A percentile compares a stretch with the other conserved stretches of the same genome.
Evolutionary conservation across 1,140 invertebrate species (phyloP).

Genomic region (Platyura marginata): DNA sequence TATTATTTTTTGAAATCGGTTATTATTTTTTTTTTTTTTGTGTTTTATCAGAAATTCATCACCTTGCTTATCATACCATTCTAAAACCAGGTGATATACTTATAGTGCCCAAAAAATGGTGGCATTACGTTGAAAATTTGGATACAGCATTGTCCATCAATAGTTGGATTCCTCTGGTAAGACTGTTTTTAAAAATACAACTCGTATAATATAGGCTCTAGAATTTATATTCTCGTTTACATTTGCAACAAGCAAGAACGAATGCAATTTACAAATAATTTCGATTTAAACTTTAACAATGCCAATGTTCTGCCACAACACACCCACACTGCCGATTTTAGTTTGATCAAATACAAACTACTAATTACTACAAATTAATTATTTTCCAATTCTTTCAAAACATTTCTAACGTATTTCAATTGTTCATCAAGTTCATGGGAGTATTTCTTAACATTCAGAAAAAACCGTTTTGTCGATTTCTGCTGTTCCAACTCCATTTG

Average conservation of each 20-base stretch:
- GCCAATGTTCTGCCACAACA: too few species aligned
- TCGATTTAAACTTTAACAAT: background rate
- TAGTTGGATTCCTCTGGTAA: constrained; percentile 64
- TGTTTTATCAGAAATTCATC: constrained; percentile 4
- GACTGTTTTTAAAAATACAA: too few species aligned
- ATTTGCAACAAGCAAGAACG: background rate
- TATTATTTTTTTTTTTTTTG: constrained; percentile 3
- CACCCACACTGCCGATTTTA: too few species aligned
- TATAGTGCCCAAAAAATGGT: constrained; percentile 80
- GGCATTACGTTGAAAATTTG: constrained; percentile 86
- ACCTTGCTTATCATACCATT: constrained; percentile 28
- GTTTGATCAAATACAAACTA: too few species aligned
- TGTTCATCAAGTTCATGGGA: too few species aligned
- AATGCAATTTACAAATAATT: background rate
- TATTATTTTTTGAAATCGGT: constrained; percentile 5
- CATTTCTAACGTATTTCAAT: too few species aligned
- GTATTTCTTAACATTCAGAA: too few species aligned
- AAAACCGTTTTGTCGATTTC: too few species aligned
- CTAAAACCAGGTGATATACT: constrained; percentile 73
- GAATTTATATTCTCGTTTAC: background rate
- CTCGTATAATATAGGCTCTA: too few species aligned
- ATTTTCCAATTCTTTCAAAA: too few species aligned
- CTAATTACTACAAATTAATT: too few species aligned
- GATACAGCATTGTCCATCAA: constrained; percentile 62
- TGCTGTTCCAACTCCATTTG: too few species aligned